Evolutionary conservation across 2,113 vertebrate species (phyloP), one percentile per base, ranked within the genome.

Genomic region (Lichenostomus cassidix): DNA sequence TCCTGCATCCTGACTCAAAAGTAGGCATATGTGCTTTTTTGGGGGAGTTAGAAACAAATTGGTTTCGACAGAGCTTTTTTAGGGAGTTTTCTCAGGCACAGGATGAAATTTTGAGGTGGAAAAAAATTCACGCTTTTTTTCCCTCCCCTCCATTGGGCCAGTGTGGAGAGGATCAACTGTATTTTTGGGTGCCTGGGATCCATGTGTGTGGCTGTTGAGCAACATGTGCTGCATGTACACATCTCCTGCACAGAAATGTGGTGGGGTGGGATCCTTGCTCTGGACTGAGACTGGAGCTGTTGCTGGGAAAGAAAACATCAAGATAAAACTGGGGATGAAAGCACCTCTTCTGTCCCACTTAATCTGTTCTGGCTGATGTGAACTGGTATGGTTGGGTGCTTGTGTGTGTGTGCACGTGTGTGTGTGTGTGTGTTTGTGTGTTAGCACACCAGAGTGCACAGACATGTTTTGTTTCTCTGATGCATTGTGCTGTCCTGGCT

Each of bases 1-100:
- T 87, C 58, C 62, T 88, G 63, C 63, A 94, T 94, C 79, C 86
- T 94, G 73, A 81, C 86, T 94, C 60, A 78, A 84, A 92, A 97
- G 92, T 81, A 93, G 83, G 91, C 92, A 93, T 94, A 83, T 96
- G 92, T 87, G 94, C 52, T 93, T 94, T 90, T 65, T 94, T 77
- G 84, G 83, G 86, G 91, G 89, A 93, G 94, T 83, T 56, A 75
- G 92, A 92, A 94, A 81, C 86, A 87, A 95, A 89, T 52, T 4
- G 8, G 44, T 94, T 96, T 92, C 4, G 24, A 56, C 39, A 52
- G 91, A 94, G 91, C 91, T 97, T 95, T 96, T 97, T 97, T 92
- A 89, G 83, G 89, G 96, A 96, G 86, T 96, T 97, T 97, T 97
- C 95, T 97, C 94, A 97, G 94, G 96, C 95, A 96, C 91, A 93